Evolutionary conservation across 2,888 invertebrate species (phyloP).

Genomic region (Rhingia campestris): DNA sequence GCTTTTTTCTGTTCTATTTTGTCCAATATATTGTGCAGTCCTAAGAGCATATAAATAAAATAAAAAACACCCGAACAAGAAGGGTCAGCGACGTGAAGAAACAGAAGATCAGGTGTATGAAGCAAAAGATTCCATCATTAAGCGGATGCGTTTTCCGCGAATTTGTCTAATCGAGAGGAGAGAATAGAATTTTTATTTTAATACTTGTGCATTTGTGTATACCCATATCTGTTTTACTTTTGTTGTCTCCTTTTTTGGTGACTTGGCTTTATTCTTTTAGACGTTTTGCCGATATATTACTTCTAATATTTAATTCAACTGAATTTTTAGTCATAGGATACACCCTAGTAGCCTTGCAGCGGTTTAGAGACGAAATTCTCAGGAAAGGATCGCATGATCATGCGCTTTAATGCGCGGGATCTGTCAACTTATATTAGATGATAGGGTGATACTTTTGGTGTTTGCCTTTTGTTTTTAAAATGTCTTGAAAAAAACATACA

Average conservation of each 20-base stretch:
- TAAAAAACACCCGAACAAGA: slow-evolving; percentile 17
- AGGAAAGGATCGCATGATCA: slow-evolving; percentile 64
- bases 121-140: slow-evolving; percentile 67
- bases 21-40: slow-evolving; percentile 15
- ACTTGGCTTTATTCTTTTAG: slow-evolving; percentile 38
- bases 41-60: slow-evolving; percentile 13
- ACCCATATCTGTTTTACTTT: slow-evolving; percentile 9
- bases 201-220: slow-evolving; percentile 69
- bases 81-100: slow-evolving; percentile 63
- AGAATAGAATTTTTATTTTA: slow-evolving; percentile 69
- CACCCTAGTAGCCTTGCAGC: slow-evolving; percentile 46
- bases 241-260: slow-evolving; percentile 13
- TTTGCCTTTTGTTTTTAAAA: too few species aligned
- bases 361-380: slow-evolving; percentile 59
- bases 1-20: slow-evolving; percentile 13
- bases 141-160: slow-evolving; percentile 81
- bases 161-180: slow-evolving; percentile 79
- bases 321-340: slow-evolving; percentile 69
- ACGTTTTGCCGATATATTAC: slow-evolving; percentile 60
- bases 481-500: too few species aligned
- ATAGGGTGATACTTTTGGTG: neutral
- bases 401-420: slow-evolving; percentile 73
- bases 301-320: slow-evolving; percentile 71
- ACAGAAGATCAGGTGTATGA: slow-evolving; percentile 41
- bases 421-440: slow-evolving; percentile 64